phyloP scores from a whole-genome alignment of 2,113 vertebrate genomes.

The Hylia prasina region DNA sequence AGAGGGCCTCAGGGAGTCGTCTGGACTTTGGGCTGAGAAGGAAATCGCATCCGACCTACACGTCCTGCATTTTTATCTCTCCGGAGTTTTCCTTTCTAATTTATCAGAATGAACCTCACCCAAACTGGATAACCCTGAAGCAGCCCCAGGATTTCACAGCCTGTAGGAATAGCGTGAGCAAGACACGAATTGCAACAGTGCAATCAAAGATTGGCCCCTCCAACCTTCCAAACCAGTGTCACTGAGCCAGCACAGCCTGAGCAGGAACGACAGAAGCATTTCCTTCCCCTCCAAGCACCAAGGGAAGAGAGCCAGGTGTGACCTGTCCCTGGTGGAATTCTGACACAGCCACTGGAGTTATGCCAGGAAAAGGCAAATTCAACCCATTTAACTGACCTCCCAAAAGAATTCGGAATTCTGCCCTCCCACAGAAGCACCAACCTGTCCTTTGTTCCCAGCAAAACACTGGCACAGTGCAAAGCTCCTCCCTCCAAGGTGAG shows the following conservation, averaged over 20 bases:
- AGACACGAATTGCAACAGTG: not conserved
- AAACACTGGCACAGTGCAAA: not conserved
- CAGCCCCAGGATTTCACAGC: not conserved
- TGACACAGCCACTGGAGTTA: not conserved
- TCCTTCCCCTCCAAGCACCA: not conserved
- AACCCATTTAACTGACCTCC: not conserved
- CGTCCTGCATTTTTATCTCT: not conserved
- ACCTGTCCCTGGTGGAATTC: conserved; percentile 19
- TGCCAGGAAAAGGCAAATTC: not conserved
- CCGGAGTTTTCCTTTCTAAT: not conserved
- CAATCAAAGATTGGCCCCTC: not conserved
- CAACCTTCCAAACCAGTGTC: not conserved
- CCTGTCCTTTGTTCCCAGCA: not conserved
- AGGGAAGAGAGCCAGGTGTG: not conserved
- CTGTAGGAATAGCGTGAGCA: not conserved
- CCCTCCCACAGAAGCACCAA: not conserved
- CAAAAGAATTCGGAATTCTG: not conserved
- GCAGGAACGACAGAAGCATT: not conserved
- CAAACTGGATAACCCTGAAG: not conserved
- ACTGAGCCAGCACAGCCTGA: not conserved
- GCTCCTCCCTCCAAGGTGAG: not conserved
- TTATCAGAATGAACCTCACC: conserved; percentile 37
- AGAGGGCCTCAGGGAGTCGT: conserved; percentile 38
- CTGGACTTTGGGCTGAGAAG: conserved; percentile 29
- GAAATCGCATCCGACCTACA: not conserved